Evolutionary conservation across 2,113 vertebrate species (phyloP), one percentile per base, ranked within the genome.

Genomic region (Neolamprologus kungweensis): DNA sequence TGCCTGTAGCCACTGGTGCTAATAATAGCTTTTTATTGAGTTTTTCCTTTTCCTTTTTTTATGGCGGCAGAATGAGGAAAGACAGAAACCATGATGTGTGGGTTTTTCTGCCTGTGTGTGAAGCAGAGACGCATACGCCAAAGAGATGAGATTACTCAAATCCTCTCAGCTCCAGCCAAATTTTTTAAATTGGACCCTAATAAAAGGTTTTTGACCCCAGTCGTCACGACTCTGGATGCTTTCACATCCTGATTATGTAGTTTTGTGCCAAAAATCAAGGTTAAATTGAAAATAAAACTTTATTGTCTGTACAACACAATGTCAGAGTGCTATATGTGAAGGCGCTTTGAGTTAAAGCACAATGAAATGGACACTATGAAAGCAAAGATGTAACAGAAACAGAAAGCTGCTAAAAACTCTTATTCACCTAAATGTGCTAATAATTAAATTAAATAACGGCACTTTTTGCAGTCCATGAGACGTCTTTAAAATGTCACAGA

Each of bases 171-270:
- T 5, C 40, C 80, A 47, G 33, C 37, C 37, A 12, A 12, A 50
- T 50, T 12, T 45, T 45, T 73, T 26, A 47, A 31, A 31, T 26
- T 0, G n/a, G 4, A 45, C 19, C 55, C 35, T 21, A 58, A 60
- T 82, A 45, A 47, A 33, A 0, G 8, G 7, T 5, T 65, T 81
- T 47, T 26, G 17, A 71, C 47, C 3, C 2, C 33, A 35, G 6
- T n/a, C n/a, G 0, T 23, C 33, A 17, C 9, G 0, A 16, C 6
- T 57, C 2, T 12, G 8, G 6, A 40, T 55, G 8, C n/a, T 55
- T 40, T 73, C 40, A 11, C 1, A 73, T 73, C 40, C 68, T 7
- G 1, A 7, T 28, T 3, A 11, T 75, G 40, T 75, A 1, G 23
- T 19, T 47, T 75, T 47, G 14, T 17, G 40, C 9, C 68, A 75